phyloP scores from a whole-genome alignment of 2,113 vertebrate genomes.

The Tyrannus savana region DNA sequence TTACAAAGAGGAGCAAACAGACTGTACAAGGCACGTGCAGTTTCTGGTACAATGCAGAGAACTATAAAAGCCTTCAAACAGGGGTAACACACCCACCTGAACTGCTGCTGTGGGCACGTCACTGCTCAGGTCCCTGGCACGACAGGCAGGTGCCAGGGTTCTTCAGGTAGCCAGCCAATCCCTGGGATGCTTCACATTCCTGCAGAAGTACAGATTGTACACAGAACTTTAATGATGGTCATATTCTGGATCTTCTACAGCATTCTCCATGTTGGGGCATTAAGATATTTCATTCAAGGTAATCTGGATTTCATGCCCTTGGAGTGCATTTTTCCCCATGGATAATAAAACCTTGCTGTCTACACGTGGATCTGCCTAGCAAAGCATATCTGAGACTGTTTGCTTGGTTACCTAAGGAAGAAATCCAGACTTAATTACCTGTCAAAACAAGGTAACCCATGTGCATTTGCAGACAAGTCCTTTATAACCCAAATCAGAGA shows the following conservation, averaged over 20 bases:
- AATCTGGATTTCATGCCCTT: not conserved
- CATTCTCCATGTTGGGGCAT: not conserved
- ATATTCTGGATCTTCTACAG: not conserved
- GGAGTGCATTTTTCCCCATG: not conserved
- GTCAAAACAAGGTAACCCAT: not conserved
- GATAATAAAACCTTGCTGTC: not conserved
- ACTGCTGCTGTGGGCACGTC: not conserved
- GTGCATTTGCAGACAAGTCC: not conserved
- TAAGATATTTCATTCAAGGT: not conserved
- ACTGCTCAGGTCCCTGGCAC: not conserved
- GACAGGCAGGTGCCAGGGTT: not conserved
- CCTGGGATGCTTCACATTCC: not conserved
- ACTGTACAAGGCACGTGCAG: not conserved
- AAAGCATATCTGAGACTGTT: not conserved
- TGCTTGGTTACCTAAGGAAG: not conserved
- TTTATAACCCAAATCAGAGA: not conserved
- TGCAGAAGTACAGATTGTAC: not conserved
- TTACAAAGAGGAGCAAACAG: conserved; percentile 66
- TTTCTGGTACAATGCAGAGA: not conserved
- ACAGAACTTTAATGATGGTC: not conserved
- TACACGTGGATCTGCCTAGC: not conserved
- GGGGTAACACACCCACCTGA: conserved; percentile 66
- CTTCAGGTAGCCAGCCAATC: not conserved
- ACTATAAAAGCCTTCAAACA: conserved; percentile 9
- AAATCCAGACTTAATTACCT: not conserved